phyloP scores from a whole-genome alignment of 2,888 invertebrate species.

The Brenthis ino region DNA sequence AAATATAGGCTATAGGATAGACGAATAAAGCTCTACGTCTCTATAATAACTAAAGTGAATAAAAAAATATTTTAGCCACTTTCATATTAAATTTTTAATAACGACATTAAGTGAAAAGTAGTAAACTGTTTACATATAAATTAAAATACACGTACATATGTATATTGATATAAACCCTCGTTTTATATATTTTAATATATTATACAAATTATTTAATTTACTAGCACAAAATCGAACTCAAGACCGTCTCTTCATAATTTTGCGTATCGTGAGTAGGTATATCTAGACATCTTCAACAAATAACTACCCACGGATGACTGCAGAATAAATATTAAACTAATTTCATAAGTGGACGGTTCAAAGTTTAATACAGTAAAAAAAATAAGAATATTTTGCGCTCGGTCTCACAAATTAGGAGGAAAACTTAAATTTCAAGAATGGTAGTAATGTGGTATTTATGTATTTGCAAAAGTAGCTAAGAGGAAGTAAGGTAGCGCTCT shows the following conservation, averaged over 20 bases:
- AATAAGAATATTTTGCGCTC: conserved; percentile 27
- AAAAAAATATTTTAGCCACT: too few species aligned
- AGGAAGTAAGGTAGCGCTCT: conserved; percentile 54
- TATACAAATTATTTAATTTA: too few species aligned
- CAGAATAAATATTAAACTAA: conserved; percentile 2
- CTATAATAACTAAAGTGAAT: too few species aligned
- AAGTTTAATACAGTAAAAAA: conserved; percentile 24
- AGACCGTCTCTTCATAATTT: too few species aligned
- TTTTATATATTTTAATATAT: too few species aligned
- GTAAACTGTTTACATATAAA: too few species aligned
- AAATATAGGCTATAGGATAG: too few species aligned
- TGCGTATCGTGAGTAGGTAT: not conserved
- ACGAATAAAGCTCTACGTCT: too few species aligned
- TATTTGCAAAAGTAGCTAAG: conserved; percentile 38
- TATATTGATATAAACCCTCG: too few species aligned
- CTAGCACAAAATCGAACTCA: not conserved
- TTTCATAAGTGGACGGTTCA: conserved; percentile 11
- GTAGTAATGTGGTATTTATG: conserved; percentile 35
- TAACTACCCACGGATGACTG: conserved; percentile 9
- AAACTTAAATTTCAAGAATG: conserved; percentile 50
- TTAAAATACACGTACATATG: too few species aligned
- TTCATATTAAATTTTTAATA: too few species aligned
- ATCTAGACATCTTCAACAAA: conserved; percentile 17
- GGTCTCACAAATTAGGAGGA: conserved; percentile 28
- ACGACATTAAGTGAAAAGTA: too few species aligned